phyloP scores from a whole-genome alignment of 2,797 vertebrate genomes.

The Halcyon chelicuti region DNA sequence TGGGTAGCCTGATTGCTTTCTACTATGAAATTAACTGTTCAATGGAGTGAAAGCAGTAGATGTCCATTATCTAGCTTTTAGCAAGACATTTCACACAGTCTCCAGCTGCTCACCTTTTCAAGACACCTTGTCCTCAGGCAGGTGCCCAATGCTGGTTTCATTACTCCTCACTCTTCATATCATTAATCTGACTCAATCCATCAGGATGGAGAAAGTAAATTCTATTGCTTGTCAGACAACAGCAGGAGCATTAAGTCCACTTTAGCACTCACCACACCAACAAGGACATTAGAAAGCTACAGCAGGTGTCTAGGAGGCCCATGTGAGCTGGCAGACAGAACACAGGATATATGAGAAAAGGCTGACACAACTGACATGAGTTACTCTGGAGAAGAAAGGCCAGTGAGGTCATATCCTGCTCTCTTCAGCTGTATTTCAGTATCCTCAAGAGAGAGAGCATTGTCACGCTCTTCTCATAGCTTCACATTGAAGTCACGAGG shows the following conservation, averaged over 20 bases:
- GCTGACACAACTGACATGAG: neutral
- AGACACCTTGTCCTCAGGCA: neutral
- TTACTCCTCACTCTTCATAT: neutral
- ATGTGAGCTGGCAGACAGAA: neutral
- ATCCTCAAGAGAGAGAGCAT: rapidly evolving
- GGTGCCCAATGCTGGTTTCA: neutral
- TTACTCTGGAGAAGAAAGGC: neutral
- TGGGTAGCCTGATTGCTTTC: neutral
- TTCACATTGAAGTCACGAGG: neutral
- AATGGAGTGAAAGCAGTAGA: neutral
- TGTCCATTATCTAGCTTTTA: neutral
- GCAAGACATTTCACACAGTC: neutral
- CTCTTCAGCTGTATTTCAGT: neutral
- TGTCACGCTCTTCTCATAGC: neutral
- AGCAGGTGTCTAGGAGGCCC: neutral
- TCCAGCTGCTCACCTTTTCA: neutral
- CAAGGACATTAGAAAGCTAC: neutral
- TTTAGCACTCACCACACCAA: neutral
- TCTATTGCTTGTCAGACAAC: neutral
- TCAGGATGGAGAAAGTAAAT: neutral
- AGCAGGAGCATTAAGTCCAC: neutral
- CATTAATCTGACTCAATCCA: neutral
- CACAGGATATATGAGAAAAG: rapidly evolving
- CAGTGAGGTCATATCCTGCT: neutral
- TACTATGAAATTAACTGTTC: neutral